phyloP scores from a whole-genome alignment of 2,113 vertebrate species.

The Phodopus roborovskii region DNA sequence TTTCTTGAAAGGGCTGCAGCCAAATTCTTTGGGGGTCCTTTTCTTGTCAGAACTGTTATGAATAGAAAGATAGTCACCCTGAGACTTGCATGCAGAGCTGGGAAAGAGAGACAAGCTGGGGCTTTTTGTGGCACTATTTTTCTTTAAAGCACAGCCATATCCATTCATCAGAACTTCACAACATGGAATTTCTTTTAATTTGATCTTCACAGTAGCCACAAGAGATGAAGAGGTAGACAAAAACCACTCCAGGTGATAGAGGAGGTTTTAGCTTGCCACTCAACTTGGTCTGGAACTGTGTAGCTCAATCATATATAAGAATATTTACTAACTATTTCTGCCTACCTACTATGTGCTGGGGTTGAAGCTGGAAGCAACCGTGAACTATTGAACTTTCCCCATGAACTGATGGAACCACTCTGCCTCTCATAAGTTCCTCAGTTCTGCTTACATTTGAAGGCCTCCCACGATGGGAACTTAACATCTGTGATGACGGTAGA shows the following conservation, averaged over 20 bases:
- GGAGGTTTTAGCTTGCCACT: not conserved
- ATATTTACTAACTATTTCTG: not conserved
- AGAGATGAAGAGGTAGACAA: not conserved
- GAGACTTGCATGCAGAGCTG: not conserved
- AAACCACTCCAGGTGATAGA: not conserved
- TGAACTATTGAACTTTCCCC: not conserved
- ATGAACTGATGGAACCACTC: not conserved
- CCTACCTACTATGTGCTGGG: not conserved
- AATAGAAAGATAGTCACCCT: not conserved
- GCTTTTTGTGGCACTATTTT: not conserved
- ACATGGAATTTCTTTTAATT: not conserved
- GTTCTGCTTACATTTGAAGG: not conserved
- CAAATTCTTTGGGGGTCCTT: constrained; percentile 65
- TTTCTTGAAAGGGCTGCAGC: constrained; percentile 54
- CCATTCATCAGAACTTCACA: not conserved
- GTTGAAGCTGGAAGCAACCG: not conserved
- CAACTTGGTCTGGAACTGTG: not conserved
- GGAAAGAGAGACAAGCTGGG: not conserved
- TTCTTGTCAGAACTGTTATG: constrained; percentile 54
- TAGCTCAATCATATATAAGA: not conserved
- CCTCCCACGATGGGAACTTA: not conserved
- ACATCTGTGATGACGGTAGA: rapidly evolving
- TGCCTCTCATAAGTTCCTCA: not conserved
- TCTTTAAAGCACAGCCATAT: not conserved
- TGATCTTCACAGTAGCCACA: not conserved